A percentile compares a stretch with the other conserved stretches of the same genome.
Conservation (phyloP, 2,797 vertebrate genomes). For the Cyclura pinguis region DNA sequence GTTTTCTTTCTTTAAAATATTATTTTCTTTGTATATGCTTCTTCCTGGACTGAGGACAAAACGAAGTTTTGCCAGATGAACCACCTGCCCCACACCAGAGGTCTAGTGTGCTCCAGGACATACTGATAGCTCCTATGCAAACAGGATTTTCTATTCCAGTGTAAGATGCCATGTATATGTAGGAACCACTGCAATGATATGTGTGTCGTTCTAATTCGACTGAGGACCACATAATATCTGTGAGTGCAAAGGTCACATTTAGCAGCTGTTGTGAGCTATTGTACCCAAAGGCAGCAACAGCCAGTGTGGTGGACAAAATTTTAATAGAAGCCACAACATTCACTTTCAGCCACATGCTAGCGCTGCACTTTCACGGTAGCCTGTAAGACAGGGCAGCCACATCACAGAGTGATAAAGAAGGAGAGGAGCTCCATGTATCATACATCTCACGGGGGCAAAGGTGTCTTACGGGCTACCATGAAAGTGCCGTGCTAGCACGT, state of each 20-base stretch:
- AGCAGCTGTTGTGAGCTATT: neutral
- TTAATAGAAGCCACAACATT: neutral
- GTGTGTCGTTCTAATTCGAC: neutral
- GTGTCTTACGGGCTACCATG: neutral
- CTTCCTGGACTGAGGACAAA: neutral
- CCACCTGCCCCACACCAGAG: neutral
- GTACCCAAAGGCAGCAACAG: neutral
- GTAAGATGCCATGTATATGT: too few species aligned
- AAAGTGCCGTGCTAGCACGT: neutral
- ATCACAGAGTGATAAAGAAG: neutral
- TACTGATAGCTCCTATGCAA: neutral
- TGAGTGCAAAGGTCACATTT: neutral
- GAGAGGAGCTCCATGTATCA: neutral
- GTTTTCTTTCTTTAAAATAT: neutral
- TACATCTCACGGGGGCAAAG: neutral
- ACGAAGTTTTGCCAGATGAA: neutral
- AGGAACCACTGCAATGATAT: too few species aligned
- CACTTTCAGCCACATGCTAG: neutral
- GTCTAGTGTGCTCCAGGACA: neutral
- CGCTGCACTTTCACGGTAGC: neutral
- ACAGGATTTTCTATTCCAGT: conserved; percentile 15
- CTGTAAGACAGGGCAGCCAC: neutral
- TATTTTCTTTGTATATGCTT: neutral
- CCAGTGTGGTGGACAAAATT: neutral
- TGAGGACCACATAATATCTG: neutral